Evolutionary conservation across 2,113 vertebrate genomes (phyloP).

Genomic region (Acanthochromis polyacanthus): DNA sequence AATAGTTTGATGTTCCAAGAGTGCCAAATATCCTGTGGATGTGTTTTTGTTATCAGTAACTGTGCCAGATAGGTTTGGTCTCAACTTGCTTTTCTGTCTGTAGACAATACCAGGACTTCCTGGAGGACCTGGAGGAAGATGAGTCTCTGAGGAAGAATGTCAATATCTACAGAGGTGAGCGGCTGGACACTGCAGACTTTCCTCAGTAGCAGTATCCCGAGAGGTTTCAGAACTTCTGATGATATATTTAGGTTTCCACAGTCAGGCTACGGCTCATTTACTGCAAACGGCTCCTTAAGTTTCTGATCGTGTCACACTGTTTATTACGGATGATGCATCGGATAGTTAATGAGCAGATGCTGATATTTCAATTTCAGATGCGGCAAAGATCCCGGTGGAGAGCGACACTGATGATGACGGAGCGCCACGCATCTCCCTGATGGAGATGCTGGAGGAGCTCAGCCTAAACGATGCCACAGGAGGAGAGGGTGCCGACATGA

Average conservation of each 20-base stretch:
- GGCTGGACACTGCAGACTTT: neutral
- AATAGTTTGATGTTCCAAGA: slow-evolving; percentile 15
- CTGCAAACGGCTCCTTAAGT: neutral
- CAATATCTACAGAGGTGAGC: slow-evolving; percentile 95
- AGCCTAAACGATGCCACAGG: slow-evolving; percentile 93
- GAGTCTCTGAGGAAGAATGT: slow-evolving; percentile 95
- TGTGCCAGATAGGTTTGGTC: neutral
- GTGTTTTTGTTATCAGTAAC: neutral
- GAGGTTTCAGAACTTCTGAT: neutral
- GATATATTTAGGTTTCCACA: neutral
- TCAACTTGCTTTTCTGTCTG: slow-evolving; percentile 33
- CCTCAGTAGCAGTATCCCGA: neutral
- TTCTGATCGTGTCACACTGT: neutral
- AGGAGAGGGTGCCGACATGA: slow-evolving; percentile 93
- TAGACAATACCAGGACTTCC: slow-evolving; percentile 97
- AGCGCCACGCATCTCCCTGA: slow-evolving; percentile 91
- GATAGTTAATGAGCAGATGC: slow-evolving; percentile 17
- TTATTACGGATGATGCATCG: slow-evolving; percentile 1
- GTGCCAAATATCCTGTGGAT: slow-evolving; percentile 1
- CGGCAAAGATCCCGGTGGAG: slow-evolving; percentile 90
- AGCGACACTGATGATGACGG: slow-evolving; percentile 96
- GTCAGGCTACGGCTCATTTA: neutral
- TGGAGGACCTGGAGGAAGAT: slow-evolving; percentile 98
- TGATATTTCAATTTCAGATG: slow-evolving; percentile 74
- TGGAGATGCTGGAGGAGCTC: slow-evolving; percentile 97